These are phyloP conservation scores for Rousettus leschenaultii DNA, from an alignment of 2,113 vertebrate species.

Conservation along the genomic window DNA sequence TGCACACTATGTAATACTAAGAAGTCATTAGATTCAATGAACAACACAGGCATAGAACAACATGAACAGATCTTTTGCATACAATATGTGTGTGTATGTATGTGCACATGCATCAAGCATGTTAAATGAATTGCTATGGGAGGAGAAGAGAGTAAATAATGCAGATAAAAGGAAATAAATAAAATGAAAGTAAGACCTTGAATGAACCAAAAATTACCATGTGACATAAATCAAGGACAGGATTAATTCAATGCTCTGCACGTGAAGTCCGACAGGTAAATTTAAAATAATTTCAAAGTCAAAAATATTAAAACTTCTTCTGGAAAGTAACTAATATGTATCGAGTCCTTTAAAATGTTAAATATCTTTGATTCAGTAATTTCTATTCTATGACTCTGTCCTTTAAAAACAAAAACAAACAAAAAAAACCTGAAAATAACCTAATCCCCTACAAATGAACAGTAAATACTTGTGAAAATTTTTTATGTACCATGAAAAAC, in stretches of 20 bases:
- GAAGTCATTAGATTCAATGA: background rate
- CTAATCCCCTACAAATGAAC: background rate
- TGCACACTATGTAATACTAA: background rate
- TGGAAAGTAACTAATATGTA: background rate
- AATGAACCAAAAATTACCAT: background rate
- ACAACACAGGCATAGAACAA: background rate
- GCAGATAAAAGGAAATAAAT: background rate
- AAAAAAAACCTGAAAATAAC: background rate
- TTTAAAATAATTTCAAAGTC: background rate
- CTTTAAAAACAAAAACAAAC: background rate
- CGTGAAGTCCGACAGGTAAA: background rate
- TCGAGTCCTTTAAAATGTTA: background rate
- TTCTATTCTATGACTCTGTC: background rate
- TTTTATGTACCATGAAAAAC: slow-evolving; percentile 14
- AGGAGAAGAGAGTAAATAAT: background rate
- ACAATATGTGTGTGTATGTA: background rate
- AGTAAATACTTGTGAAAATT: background rate
- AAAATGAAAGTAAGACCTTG: background rate
- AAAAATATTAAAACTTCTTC: background rate
- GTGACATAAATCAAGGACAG: background rate
- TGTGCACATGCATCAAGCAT: background rate
- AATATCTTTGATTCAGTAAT: background rate
- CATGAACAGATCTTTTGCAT: background rate
- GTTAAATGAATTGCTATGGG: no score
- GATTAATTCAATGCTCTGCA: background rate